A percentile compares a stretch with the other conserved stretches of the same genome.
These are phyloP conservation scores for Rhinopithecus roxellana DNA, from an alignment of 2,113 vertebrate genomes.

Conservation along the genomic window DNA sequence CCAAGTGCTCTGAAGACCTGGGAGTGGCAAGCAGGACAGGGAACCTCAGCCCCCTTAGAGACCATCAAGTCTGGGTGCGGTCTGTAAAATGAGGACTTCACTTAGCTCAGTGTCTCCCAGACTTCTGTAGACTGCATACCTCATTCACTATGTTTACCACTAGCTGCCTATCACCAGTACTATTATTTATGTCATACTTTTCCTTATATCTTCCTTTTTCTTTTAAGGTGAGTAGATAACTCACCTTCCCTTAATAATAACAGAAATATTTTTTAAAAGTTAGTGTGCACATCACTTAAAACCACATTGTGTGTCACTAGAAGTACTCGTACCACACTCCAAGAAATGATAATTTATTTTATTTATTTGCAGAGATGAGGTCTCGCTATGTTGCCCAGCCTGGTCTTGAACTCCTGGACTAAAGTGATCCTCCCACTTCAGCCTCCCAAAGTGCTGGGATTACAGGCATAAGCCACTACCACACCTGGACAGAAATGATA, in stretches of 20 bases:
- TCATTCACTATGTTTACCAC: background rate
- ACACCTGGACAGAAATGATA: background rate
- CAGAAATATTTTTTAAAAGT: background rate
- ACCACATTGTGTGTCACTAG: background rate
- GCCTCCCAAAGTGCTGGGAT: no score
- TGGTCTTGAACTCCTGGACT: no score
- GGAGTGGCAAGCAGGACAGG: no score
- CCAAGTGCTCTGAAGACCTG: background rate
- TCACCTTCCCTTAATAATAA: background rate
- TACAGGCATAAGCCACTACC: no score
- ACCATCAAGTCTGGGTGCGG: fast-evolving
- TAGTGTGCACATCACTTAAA: background rate
- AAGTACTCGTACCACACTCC: background rate
- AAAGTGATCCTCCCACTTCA: no score
- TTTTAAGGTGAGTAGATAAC: background rate
- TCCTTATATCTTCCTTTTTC: background rate
- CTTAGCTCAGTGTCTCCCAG: background rate
- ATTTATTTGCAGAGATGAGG: no score
- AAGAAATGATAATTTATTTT: background rate
- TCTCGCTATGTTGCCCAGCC: no score
- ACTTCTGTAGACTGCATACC: background rate
- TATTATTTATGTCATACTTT: background rate
- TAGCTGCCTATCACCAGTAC: background rate
- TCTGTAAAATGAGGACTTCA: background rate
- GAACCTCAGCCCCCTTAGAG: background rate